phyloP scores from a whole-genome alignment of 2,797 vertebrate species.

The Buphagus erythrorhynchus region DNA sequence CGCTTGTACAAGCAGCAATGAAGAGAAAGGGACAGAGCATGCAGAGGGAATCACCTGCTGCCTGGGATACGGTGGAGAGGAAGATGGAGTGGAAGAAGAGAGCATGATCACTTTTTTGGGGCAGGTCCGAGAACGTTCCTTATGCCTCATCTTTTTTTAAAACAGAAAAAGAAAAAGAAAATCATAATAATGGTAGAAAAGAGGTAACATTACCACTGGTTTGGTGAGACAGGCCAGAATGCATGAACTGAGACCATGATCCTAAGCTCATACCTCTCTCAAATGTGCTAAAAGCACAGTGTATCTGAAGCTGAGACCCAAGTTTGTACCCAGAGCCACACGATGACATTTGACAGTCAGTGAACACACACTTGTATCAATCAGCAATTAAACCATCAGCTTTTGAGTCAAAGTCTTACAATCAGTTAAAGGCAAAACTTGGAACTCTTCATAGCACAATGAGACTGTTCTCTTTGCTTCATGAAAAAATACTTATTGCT shows the following conservation, averaged over 20 bases:
- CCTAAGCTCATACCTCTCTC: background rate
- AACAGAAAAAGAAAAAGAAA: slow-evolving; percentile 56
- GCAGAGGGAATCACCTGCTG: slow-evolving; percentile 82
- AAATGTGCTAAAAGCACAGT: background rate
- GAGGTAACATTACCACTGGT: background rate
- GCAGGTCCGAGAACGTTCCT: slow-evolving; percentile 88
- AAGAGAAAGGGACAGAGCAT: slow-evolving; percentile 68
- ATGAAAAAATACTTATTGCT: background rate
- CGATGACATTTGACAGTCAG: fast-evolving
- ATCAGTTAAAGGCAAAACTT: background rate
- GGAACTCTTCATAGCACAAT: background rate
- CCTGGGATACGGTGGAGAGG: slow-evolving; percentile 58
- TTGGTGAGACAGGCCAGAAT: background rate
- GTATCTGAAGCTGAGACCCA: background rate
- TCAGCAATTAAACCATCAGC: background rate
- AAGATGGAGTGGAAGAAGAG: slow-evolving; percentile 75
- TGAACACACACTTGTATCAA: background rate
- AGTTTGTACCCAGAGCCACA: background rate
- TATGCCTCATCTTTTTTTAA: slow-evolving; percentile 77
- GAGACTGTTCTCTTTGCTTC: background rate
- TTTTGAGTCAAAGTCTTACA: background rate
- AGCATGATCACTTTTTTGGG: slow-evolving; percentile 99
- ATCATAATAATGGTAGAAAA: slow-evolving; percentile 32
- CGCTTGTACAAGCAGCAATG: slow-evolving; percentile 36
- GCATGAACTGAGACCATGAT: background rate